Evolutionary conservation across 2,797 vertebrate species (phyloP).

Genomic region (Enteromius viviparus): DNA sequence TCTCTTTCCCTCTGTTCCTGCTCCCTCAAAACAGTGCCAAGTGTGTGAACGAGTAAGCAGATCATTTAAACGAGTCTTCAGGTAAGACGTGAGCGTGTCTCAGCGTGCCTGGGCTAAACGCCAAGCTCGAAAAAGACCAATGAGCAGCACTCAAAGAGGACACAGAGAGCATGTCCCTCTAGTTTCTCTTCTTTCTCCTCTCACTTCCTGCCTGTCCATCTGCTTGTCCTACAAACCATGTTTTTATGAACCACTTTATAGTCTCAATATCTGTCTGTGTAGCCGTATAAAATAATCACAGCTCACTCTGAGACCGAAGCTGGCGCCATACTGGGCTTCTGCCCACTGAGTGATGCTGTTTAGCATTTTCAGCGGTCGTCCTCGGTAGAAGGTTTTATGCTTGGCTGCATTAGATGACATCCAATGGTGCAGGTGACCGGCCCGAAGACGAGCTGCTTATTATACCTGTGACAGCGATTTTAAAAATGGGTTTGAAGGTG

Average conservation of each 20-base stretch:
- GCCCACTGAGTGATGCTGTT: conserved; percentile 17
- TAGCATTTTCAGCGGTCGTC: conserved; percentile 10
- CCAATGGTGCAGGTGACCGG: not conserved
- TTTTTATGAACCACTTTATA: conserved; percentile 29
- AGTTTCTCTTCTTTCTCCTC: conserved; percentile 1
- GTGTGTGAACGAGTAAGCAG: conserved; percentile 40
- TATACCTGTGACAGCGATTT: not conserved
- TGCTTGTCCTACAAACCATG: conserved; percentile 6
- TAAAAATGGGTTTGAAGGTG: not conserved
- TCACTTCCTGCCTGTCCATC: conserved; percentile 38
- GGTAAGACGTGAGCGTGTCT: conserved; percentile 36
- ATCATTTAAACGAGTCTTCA: conserved; percentile 48
- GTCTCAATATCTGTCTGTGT: conserved; percentile 11
- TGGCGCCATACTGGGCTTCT: not conserved
- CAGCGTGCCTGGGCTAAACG: conserved; percentile 26
- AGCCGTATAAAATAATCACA: conserved; percentile 29
- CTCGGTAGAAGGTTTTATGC: not conserved
- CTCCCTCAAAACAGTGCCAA: conserved; percentile 42
- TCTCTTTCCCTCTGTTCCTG: conserved; percentile 17
- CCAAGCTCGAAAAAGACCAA: conserved; percentile 26
- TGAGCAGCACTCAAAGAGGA: conserved; percentile 20
- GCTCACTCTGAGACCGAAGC: conserved; percentile 18
- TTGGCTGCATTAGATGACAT: not conserved
- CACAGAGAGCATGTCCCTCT: conserved; percentile 12
- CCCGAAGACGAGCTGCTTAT: not conserved